Percentiles rank a stretch among this genome's conserved stretches.
phyloP scores from a whole-genome alignment of 2,113 vertebrate species.

The Odobenus rosmarus region DNA sequence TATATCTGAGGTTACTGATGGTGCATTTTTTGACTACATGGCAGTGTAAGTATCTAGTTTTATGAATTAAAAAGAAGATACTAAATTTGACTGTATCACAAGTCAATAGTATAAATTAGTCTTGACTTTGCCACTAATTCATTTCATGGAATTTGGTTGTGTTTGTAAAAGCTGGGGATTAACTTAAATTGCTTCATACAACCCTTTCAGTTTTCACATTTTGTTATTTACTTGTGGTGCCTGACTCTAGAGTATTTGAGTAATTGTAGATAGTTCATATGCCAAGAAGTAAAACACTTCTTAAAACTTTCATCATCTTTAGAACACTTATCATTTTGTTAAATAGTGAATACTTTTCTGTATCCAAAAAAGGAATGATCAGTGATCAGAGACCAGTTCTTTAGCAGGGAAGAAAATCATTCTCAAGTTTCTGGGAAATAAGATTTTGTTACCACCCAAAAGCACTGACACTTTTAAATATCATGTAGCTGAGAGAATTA shows the following conservation, averaged over 20 bases:
- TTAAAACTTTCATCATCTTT: slow-evolving; percentile 29
- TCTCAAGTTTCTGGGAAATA: neutral
- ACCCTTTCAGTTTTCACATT: neutral
- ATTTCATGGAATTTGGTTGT: neutral
- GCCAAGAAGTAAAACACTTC: neutral
- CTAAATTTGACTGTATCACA: neutral
- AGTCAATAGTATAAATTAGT: neutral
- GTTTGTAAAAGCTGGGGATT: neutral
- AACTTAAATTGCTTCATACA: neutral
- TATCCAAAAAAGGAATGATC: neutral
- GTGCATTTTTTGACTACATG: slow-evolving; percentile 90
- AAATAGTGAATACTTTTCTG: neutral
- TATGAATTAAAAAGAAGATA: neutral
- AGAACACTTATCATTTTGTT: neutral
- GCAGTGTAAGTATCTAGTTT: slow-evolving; percentile 88
- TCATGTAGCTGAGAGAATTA: neutral
- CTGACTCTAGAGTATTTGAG: neutral
- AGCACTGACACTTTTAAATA: neutral
- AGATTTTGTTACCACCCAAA: neutral
- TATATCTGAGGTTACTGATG: slow-evolving; percentile 81
- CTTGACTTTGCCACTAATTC: neutral
- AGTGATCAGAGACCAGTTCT: neutral
- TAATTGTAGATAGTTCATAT: slow-evolving; percentile 7
- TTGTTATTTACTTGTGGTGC: neutral
- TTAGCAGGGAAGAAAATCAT: neutral